A percentile compares a stretch with the other conserved stretches of the same genome.
Conservation (phyloP, 2,797 vertebrate genomes). For the Vireo griseus region DNA sequence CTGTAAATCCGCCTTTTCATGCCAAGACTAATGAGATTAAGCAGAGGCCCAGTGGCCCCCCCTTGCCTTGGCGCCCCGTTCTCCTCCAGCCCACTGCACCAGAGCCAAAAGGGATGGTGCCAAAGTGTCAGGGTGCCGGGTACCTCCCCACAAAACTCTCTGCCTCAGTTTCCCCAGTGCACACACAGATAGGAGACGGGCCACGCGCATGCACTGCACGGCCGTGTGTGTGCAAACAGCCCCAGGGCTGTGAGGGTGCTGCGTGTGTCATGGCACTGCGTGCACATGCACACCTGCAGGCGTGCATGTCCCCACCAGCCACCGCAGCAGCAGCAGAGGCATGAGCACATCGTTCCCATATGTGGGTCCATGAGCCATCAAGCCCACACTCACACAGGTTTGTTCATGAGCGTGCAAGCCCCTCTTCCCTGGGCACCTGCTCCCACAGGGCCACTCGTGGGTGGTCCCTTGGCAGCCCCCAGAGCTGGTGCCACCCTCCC, state of each 20-base stretch:
- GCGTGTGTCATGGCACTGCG: accelerated
- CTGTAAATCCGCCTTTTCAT: slow-evolving; percentile 20
- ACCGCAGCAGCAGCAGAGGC: neutral
- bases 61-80: accelerated
- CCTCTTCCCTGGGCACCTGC: neutral
- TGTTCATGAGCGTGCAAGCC: accelerated
- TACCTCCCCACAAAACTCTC: neutral
- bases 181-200: accelerated
- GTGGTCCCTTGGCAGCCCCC: neutral
- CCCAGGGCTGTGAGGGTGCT: accelerated
- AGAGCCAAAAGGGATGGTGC: neutral
- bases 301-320: accelerated
- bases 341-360: neutral
- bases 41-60: neutral
- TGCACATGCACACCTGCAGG: neutral
- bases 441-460: accelerated
- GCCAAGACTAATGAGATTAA: slow-evolving; percentile 56
- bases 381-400: accelerated
- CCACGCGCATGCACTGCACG: accelerated
- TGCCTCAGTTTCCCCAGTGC: neutral
- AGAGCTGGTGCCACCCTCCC: accelerated
- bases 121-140: accelerated
- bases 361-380: accelerated
- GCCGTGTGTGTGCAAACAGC: accelerated
- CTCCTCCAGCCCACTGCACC: neutral